Evolutionary conservation across 2,113 vertebrate genomes (phyloP).

Genomic region (Heterotis niloticus): DNA sequence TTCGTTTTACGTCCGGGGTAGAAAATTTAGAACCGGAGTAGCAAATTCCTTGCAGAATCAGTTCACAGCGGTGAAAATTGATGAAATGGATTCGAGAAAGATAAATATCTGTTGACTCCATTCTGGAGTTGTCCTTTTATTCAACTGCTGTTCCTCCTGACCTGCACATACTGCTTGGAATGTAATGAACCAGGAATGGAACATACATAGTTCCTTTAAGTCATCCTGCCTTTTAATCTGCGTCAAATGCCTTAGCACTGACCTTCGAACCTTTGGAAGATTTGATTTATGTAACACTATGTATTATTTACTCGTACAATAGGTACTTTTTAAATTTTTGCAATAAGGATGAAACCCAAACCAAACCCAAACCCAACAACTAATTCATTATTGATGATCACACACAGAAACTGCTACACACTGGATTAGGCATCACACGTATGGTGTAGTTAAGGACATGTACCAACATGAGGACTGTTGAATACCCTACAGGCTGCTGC

Average conservation of each 20-base stretch:
- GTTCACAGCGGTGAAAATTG: not conserved
- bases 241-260: constrained; percentile 36
- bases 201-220: constrained; percentile 18
- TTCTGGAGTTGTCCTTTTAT: not conserved
- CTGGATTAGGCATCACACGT: too few relatives aligned
- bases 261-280: constrained; percentile 31
- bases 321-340: not conserved
- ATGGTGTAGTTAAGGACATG: too few relatives aligned
- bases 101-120: not conserved
- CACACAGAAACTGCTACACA: too few relatives aligned
- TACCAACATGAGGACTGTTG: too few relatives aligned
- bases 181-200: constrained; percentile 31
- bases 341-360: too few relatives aligned
- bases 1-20: not conserved
- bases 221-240: constrained; percentile 34
- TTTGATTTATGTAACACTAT: constrained; percentile 25
- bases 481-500: too few relatives aligned
- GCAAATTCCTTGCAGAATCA: not conserved
- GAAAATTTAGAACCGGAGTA: not conserved
- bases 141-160: not conserved
- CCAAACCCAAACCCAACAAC: too few relatives aligned
- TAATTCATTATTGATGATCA: too few relatives aligned
- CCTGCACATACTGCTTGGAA: not conserved
- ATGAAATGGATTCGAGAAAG: not conserved
- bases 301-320: not conserved